A percentile compares a stretch with the other conserved stretches of the same genome.
These are phyloP conservation scores for Alces alces DNA, from an alignment of 2,113 vertebrate genomes.

Conservation along the genomic window DNA sequence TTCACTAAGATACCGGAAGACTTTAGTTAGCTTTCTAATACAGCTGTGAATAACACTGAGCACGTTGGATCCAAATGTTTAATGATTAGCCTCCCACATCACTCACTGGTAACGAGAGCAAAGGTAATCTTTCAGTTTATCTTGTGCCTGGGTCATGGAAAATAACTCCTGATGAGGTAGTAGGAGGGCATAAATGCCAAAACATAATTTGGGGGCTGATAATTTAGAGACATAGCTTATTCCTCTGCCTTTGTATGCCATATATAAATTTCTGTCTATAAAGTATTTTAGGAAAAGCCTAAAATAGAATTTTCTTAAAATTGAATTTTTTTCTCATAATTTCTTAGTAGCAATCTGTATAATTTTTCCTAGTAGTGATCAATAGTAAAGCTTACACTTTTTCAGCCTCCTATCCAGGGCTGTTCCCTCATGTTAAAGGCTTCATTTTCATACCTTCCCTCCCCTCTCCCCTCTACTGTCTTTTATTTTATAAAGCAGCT, in stretches of 20 bases:
- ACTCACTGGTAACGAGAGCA: not conserved
- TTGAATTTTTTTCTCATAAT: not conserved
- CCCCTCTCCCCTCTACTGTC: not conserved
- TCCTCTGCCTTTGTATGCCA: not conserved
- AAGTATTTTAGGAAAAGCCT: not conserved
- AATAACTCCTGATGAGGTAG: not conserved
- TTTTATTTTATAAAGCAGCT: slow-evolving; percentile 13
- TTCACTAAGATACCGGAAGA: not conserved
- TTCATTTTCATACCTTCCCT: not conserved
- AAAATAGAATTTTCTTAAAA: not conserved
- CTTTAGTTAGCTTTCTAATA: slow-evolving; percentile 33
- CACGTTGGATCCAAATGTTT: slow-evolving; percentile 7
- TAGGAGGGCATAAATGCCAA: not conserved
- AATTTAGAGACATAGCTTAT: not conserved
- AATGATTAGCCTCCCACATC: slow-evolving; percentile 61
- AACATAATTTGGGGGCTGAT: not conserved
- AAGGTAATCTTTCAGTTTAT: slow-evolving; percentile 30
- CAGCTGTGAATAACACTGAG: not conserved
- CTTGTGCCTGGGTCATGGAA: not conserved
- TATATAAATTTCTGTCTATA: not conserved
- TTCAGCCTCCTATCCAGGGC: not conserved
- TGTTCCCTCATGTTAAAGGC: not conserved
- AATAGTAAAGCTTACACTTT: not conserved
- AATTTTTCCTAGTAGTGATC: not conserved
- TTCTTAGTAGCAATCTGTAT: slow-evolving; percentile 19